Conservation (phyloP, 37 sponge, comb jelly and placozoan species). For the Halichondria panicea region DNA sequence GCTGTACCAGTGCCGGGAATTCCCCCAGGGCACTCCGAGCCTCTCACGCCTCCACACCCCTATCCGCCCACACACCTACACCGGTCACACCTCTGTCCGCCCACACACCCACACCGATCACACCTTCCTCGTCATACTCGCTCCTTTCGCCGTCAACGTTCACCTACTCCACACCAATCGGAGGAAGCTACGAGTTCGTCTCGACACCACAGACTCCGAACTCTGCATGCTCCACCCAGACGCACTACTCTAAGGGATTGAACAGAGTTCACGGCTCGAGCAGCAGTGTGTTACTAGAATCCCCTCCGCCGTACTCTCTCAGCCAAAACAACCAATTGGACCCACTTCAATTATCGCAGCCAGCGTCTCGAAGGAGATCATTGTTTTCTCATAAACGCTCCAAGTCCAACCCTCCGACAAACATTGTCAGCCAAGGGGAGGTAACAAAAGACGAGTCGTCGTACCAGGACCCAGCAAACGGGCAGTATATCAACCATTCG, state of each 20-base stretch:
- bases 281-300: conserved; percentile 19
- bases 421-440: conserved; percentile 20
- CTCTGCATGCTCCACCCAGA: no score
- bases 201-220: neutral
- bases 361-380: neutral
- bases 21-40: neutral
- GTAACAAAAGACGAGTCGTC: neutral
- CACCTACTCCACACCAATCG: no score
- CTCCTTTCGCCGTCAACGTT: conserved; percentile 33
- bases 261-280: conserved; percentile 32
- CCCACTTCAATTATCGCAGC: neutral
- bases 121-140: conserved; percentile 25
- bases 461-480: neutral
- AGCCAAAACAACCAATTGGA: neutral
- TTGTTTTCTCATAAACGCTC: conserved; percentile 38
- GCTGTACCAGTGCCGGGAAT: neutral
- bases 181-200: neutral
- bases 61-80: conserved; percentile 19
- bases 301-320: conserved; percentile 19
- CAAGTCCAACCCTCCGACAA: conserved; percentile 49
- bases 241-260: neutral
- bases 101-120: conserved; percentile 28
- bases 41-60: conserved; percentile 4
- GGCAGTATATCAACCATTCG: no score
- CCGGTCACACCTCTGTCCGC: conserved; percentile 25